These are phyloP conservation scores for Axea sp. DNA, from an alignment of 2,888 invertebrate species.

Conservation along the genomic window DNA sequence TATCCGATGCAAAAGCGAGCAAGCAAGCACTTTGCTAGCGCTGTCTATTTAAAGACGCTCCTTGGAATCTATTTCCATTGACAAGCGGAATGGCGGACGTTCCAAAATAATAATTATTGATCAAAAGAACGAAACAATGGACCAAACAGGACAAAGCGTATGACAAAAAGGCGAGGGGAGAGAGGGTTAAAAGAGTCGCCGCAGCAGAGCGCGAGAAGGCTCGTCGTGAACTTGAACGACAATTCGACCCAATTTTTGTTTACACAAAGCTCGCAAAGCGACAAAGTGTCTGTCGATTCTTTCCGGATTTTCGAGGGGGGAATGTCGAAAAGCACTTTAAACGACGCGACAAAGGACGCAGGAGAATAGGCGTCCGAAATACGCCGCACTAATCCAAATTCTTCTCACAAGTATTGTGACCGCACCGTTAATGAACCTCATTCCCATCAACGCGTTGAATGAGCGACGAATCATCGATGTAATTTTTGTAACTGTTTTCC, in stretches of 20 bases:
- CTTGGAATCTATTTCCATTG: conserved; percentile 24
- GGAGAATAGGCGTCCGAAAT: conserved; percentile 23
- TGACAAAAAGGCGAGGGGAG: too few species aligned
- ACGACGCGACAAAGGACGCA: conserved; percentile 31
- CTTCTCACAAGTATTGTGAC: conserved; percentile 58
- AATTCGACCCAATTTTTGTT: conserved; percentile 57
- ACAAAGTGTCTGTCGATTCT: conserved; percentile 30
- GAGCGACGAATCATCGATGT: conserved; percentile 47
- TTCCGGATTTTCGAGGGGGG: conserved; percentile 18
- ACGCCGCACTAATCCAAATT: conserved; percentile 56
- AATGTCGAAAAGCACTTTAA: conserved; percentile 14
- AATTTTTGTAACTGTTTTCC: conserved; percentile 54
- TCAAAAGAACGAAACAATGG: conserved; percentile 44
- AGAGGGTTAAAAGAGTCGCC: too few species aligned
- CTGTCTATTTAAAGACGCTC: conserved; percentile 35
- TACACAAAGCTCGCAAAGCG: conserved; percentile 44
- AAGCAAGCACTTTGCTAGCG: neutral
- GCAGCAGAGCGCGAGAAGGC: conserved; percentile 10
- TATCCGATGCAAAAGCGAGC: conserved; percentile 6
- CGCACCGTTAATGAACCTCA: conserved; percentile 61
- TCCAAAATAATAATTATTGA: conserved; percentile 52
- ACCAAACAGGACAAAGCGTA: conserved; percentile 23
- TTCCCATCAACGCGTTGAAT: conserved; percentile 52
- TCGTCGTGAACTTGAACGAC: conserved; percentile 55
- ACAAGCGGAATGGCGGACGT: too few species aligned